Base-by-base conservation (phyloP, 2,888 invertebrate species). In the Philaethria dido region DNA sequence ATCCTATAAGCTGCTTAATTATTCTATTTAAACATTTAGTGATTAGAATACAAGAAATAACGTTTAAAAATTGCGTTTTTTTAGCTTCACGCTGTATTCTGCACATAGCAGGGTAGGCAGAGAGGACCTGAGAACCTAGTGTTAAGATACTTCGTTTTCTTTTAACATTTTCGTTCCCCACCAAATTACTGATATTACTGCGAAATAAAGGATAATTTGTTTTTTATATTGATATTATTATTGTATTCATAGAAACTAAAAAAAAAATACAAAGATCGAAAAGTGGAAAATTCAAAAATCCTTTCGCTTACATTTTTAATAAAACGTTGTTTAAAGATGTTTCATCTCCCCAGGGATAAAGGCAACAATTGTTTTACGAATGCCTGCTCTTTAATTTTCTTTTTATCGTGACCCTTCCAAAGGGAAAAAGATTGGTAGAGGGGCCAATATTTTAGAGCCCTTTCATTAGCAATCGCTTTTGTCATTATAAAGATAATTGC, bases 361-460 rank as follows among this genome's bases (percentile, higher is more conserved):
- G 39, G 39, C 57, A 29, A 57, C 59, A 52, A 55, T 48, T 47
- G 47, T 62, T 78, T 80, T 80, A 78, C 80, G 78, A 86, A 83
- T 77, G 75, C 72, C 69, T 62, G 69, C 69, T 74, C 74, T 83
- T 82, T 82, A 80, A 83, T 83, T 81, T 83, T 80, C 79, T 80
- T 83, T 83, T 83, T 80, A 82, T 77, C 74, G 71, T 78, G 77
- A 79, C 81, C 81, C 81, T 81, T 84, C 82, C 29, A 70, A 73
- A 68, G 72, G 70, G 68, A 72, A 78, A 77, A 78, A 76, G 77
- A 74, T 77, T 48, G 59, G 78, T 60, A 60, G 76, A 68, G 76
- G 66, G 65, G 54, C 62, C 67, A 69, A 72, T 74, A 75, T 72
- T 74, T 61, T 69, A 62, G 69, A 68, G 64, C 66, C 69, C 68